Base-by-base conservation (phyloP, 2,113 vertebrate genomes). In the Nothocercus julius region DNA sequence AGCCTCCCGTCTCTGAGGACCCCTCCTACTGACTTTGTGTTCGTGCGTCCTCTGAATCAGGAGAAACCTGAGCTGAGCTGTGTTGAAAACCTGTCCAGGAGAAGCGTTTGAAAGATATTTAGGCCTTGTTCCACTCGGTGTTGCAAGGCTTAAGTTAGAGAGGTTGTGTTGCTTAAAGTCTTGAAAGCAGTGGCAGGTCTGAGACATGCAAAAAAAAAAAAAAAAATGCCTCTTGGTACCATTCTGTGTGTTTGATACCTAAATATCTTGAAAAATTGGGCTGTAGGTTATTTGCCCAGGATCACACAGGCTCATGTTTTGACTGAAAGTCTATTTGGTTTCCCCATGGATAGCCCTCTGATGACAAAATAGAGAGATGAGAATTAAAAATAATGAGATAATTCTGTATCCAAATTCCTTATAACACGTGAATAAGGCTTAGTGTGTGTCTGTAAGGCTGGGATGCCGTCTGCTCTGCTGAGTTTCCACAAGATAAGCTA, bases 31-130 rank as follows among this genome's bases (percentile, higher is more conserved):
- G 93, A 76, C 87, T 85, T 69, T 74, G 18, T 15, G n/a, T 1
- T 3, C 38, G 3, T 0, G 5, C 62, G 86, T 90, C 69, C 53
- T 89, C 91, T 94, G 84, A 92, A 89, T 62, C 72, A 81, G 82
- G 77, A 53, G 85, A 88, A 93, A 92, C 82, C 42, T 34, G 87
- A 97, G 87, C 93, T 93, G 61, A 77, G 56, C 90, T 84, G 53
- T 58, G 83, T 32, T 86, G 69, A 84, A 92, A 95, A 84, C 72
- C 83, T 94, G 69, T 64, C 88, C 88, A 87, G 45, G 53, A 34
- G 68, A 58, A 92, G 84, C 49, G 45, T 87, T 93, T 84, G 32
- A 73, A 62, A 89, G 78, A 69, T 93, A 59, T 74, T 95, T 69
- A 87, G 89, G 62, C 82, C 66, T 94, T 82, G 49, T 75, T 94